A percentile compares a stretch with the other conserved stretches of the same genome.
phyloP scores from a whole-genome alignment of 2,888 invertebrate genomes.

The Lysandra coridon region DNA sequence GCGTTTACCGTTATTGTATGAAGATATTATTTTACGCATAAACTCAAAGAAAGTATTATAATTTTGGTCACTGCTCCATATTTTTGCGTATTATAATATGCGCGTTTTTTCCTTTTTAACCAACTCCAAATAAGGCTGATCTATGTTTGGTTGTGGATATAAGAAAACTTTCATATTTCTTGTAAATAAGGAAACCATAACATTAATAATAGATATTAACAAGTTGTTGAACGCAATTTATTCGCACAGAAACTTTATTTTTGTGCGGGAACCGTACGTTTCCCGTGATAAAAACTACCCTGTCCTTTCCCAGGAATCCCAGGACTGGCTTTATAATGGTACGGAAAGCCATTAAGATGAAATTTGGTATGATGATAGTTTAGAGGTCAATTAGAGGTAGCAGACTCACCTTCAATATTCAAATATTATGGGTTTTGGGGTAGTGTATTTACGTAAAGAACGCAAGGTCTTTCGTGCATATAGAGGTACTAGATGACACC shows the following conservation, averaged over 20 bases:
- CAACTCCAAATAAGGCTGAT: neutral
- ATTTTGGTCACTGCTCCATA: neutral
- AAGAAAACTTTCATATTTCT: neutral
- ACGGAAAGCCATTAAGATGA: no score
- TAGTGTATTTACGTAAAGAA: no score
- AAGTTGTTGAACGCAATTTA: neutral
- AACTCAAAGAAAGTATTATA: neutral
- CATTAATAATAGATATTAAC: neutral
- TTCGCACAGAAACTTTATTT: neutral
- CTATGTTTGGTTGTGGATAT: neutral
- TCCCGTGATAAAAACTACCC: neutral
- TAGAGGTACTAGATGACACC: no score
- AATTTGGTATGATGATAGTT: no score
- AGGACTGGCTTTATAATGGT: no score
- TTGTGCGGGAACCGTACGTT: neutral
- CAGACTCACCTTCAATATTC: no score
- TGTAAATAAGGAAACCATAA: neutral
- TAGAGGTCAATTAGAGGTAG: no score
- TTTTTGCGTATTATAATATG: neutral
- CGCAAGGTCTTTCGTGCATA: no score
- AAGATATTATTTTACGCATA: conserved; percentile 2
- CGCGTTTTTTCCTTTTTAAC: neutral
- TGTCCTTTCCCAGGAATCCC: no score
- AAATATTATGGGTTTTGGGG: no score
- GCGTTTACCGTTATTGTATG: neutral